Percentiles rank a stretch among this genome's conserved stretches.
phyloP scores from a whole-genome alignment of 2,113 vertebrate species.

The Ceyx melanurus region DNA sequence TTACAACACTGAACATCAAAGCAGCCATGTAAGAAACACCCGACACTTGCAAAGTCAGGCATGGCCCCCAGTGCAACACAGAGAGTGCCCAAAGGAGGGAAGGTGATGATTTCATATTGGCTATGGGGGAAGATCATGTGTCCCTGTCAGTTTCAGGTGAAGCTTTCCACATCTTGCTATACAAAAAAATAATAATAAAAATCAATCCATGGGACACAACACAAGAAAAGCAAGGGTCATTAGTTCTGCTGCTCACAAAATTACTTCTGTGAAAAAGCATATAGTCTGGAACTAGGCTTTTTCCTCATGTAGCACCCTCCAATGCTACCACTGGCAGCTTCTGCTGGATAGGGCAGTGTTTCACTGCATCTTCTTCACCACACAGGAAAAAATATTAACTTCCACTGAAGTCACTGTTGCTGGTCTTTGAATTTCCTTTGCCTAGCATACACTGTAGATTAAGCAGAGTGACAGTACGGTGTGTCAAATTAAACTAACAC shows the following conservation, averaged over 20 bases:
- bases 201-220: not conserved
- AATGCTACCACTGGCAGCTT: not conserved
- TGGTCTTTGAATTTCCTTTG: not conserved
- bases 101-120: not conserved
- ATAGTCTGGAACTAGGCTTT: not conserved
- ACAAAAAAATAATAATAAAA: not conserved
- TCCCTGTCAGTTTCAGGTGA: not conserved
- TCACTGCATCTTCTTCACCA: not conserved
- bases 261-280: not conserved
- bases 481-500: not conserved
- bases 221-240: not conserved
- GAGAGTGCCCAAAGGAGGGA: not conserved
- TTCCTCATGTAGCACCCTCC: not conserved
- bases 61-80: not conserved
- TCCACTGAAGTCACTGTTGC: not conserved
- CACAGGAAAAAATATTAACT: not conserved
- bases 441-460: not conserved
- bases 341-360: not conserved
- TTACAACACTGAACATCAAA: not conserved
- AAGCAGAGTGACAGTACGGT: not conserved
- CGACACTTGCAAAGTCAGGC: not conserved
- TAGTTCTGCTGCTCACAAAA: not conserved
- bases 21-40: not conserved
- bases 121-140: not conserved
- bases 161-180: not conserved